phyloP scores from a whole-genome alignment of 2,888 invertebrate genomes.

The Nowickia ferox region DNA sequence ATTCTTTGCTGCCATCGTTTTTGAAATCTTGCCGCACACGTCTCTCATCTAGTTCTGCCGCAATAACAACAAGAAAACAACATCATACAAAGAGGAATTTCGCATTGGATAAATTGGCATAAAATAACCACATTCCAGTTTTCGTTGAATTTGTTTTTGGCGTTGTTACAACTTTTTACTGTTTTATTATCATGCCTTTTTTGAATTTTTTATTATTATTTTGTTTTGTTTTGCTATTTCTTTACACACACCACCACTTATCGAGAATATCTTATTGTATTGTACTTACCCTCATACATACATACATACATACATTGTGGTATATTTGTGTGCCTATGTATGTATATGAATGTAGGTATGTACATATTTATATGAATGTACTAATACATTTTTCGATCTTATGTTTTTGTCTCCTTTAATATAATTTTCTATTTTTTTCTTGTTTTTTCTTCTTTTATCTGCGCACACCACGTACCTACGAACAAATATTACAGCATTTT shows the following conservation, averaged over 20 bases:
- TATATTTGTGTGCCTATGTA: too few species aligned
- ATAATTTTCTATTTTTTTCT: constrained; percentile 34
- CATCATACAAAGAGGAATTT: constrained; percentile 67
- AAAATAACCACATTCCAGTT: constrained; percentile 73
- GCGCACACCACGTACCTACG: constrained; percentile 43
- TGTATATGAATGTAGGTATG: too few species aligned
- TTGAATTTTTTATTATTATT: constrained; percentile 13
- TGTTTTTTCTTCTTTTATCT: constrained; percentile 26
- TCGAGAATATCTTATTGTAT: constrained; percentile 25
- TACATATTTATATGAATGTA: too few species aligned
- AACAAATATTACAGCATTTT: constrained; percentile 56
- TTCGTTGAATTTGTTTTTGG: constrained; percentile 42
- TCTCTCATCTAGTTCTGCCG: constrained; percentile 2
- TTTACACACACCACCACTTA: neutral
- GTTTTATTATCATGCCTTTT: constrained; percentile 41
- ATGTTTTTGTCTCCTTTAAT: constrained; percentile 57
- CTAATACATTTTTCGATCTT: constrained; percentile 5
- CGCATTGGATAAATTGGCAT: constrained; percentile 63
- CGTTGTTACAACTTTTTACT: constrained; percentile 32
- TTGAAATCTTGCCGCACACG: constrained; percentile 19
- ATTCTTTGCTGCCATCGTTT: constrained; percentile 22
- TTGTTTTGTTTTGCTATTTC: constrained; percentile 68
- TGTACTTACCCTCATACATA: neutral
- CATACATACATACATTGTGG: too few species aligned
- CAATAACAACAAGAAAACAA: constrained; percentile 62